Base-by-base conservation (phyloP, 1,140 invertebrate genomes). In the Cyphomyrmex costatus region DNA sequence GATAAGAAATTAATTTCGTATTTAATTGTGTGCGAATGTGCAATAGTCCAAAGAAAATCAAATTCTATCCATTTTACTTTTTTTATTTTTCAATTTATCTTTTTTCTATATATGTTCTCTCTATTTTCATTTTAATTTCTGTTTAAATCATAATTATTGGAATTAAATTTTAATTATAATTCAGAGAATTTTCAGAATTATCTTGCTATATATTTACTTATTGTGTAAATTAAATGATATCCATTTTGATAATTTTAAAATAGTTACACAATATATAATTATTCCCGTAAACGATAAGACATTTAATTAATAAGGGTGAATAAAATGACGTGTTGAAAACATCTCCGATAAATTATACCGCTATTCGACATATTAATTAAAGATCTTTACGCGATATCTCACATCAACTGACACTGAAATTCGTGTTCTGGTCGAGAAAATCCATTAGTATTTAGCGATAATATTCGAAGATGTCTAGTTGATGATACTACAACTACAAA, bases 401-500 rank as follows among this genome's bases (percentile, higher is more conserved):
- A 78, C 10, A 16, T 49, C n/a, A 6, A n/a, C 7, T 7, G 56
- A 65, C 12, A 66, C 51, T 21, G n/a, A 66, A 65, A 14, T 24
- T 33, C 27, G n/a, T 33, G 19, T 49, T 63, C 21, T n/a, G 42
- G 21, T 30, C 24, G n/a, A 30, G 27, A 65, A 65, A 51, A 79
- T 66, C n/a, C 12, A 79, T 77, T 63, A 61, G 19, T 21, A 46
- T 79, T 51, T 10, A 49, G 27, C 60, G 10, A 16, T 7, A 21
- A 2, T 66, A 21, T 33, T 65, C 3, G 27, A 79, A 79, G 27
- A 78, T 49, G 19, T 66, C 24, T 65, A 24, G 8, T n/a, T 51
- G 8, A 66, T 79, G 42, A 79, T 66, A 79, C 21, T 65, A 63
- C 3, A 77, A 61, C 36, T 3, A 36, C 7, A 12, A 78, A 65